Percentiles rank a stretch among this genome's conserved stretches.
Conservation (phyloP, 1,140 invertebrate genomes). For the Lasioglossum baleicum region DNA sequence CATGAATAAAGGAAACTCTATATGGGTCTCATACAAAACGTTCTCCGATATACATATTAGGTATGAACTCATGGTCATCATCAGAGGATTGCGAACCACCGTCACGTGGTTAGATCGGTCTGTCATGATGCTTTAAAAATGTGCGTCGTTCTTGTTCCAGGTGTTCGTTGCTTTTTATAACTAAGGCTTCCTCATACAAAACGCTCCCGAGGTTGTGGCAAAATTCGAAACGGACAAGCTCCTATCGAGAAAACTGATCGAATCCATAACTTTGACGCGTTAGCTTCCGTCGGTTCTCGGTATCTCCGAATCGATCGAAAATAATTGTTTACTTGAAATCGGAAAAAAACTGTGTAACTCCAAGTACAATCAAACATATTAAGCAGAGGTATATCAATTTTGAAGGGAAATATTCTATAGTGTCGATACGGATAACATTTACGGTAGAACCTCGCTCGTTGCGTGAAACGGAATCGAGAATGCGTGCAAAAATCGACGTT, state of each 20-base stretch:
- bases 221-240: neutral
- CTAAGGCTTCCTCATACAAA: neutral
- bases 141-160: neutral
- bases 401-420: too few species aligned
- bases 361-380: too few species aligned
- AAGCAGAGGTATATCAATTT: too few species aligned
- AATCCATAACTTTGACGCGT: neutral
- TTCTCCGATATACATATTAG: slow-evolving; percentile 4
- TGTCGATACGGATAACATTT: too few species aligned
- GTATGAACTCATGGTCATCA: slow-evolving; percentile 22
- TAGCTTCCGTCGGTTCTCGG: neutral
- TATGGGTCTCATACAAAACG: slow-evolving; percentile 38
- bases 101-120: neutral
- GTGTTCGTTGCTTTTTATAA: neutral
- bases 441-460: too few species aligned
- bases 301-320: too few species aligned
- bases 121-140: too few species aligned
- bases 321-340: too few species aligned
- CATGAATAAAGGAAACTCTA: slow-evolving; percentile 31
- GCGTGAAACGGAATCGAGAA: too few species aligned
- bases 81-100: neutral
- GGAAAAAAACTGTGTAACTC: too few species aligned
- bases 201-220: neutral
- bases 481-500: too few species aligned
- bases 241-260: too few species aligned